Evolutionary conservation across 2,797 vertebrate species (phyloP).

Genomic region (Nannoperca australis): DNA sequence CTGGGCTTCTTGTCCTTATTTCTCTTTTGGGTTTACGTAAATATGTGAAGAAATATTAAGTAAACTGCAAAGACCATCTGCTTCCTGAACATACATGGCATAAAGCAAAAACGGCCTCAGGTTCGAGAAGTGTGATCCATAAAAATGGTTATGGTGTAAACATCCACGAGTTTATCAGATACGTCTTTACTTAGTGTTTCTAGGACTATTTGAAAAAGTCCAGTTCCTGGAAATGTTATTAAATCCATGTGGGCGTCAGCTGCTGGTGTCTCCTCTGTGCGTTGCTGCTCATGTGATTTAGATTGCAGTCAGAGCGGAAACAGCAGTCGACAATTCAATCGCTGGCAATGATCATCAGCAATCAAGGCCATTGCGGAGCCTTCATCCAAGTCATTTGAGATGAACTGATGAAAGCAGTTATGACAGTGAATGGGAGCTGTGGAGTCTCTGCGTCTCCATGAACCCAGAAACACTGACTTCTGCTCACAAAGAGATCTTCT

Average conservation of each 20-base stretch:
- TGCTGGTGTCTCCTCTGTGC: constrained; percentile 17
- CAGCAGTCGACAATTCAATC: constrained; percentile 61
- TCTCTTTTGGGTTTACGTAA: background rate
- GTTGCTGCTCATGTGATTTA: constrained; percentile 39
- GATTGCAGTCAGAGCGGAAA: constrained; percentile 42
- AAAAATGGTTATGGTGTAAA: background rate
- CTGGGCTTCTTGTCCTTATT: background rate
- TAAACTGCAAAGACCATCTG: constrained; percentile 9
- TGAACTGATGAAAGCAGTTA: constrained; percentile 44
- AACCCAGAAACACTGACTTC: background rate
- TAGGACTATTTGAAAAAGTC: constrained; percentile 14
- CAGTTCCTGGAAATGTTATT: constrained; percentile 37
- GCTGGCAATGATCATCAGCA: constrained; percentile 57
- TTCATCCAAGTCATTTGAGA: constrained; percentile 49
- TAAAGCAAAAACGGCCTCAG: background rate
- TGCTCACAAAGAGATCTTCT: background rate
- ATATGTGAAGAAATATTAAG: background rate
- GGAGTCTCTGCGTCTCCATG: background rate
- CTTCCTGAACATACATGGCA: background rate
- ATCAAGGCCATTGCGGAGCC: constrained; percentile 41
- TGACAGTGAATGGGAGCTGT: constrained; percentile 7
- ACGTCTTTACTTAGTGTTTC: background rate
- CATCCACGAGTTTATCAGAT: background rate
- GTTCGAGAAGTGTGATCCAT: background rate
- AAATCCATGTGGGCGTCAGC: constrained; percentile 25